Evolutionary conservation across 2,888 invertebrate genomes (phyloP).

Genomic region (Thereva nobilitata): DNA sequence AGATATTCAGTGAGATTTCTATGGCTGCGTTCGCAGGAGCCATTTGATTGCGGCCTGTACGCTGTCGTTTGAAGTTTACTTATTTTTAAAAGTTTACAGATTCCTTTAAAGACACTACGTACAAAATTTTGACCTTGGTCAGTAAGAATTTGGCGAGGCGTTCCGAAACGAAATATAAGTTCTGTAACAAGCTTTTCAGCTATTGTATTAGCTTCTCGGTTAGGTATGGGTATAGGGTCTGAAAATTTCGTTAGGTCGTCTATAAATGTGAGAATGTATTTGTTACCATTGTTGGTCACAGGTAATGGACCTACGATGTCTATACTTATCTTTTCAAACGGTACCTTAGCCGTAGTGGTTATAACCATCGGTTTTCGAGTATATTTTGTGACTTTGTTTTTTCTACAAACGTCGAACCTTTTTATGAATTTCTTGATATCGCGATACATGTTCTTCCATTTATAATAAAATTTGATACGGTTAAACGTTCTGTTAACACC

Average conservation of each 20-base stretch:
- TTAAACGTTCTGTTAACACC: constrained; percentile 45
- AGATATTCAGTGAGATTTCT: constrained; percentile 3
- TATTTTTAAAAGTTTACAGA: constrained; percentile 13
- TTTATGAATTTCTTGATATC: constrained; percentile 48
- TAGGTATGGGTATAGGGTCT: constrained; percentile 45
- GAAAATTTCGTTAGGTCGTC: constrained; percentile 47
- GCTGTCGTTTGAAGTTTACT: constrained; percentile 9
- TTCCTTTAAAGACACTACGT: not conserved
- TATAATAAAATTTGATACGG: no score
- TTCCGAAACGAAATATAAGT: not conserved
- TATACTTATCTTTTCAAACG: constrained; percentile 47
- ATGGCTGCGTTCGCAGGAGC: constrained; percentile 8
- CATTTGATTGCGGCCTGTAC: constrained; percentile 17
- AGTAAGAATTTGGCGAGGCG: not conserved
- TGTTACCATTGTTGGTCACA: constrained; percentile 43
- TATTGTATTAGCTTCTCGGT: constrained; percentile 49
- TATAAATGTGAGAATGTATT: constrained; percentile 46
- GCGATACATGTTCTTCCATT: constrained; percentile 48
- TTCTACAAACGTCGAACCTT: constrained; percentile 45
- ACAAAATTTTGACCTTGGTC: constrained; percentile 7
- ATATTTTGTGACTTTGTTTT: constrained; percentile 44
- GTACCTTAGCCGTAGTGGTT: constrained; percentile 46
- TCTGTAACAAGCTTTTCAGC: constrained; percentile 42
- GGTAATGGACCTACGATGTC: constrained; percentile 49
- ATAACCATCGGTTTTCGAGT: constrained; percentile 42